Percentiles rank a stretch among this genome's conserved stretches.
Conservation (phyloP, 2,797 vertebrate species). For the Muscicapa comitata region DNA sequence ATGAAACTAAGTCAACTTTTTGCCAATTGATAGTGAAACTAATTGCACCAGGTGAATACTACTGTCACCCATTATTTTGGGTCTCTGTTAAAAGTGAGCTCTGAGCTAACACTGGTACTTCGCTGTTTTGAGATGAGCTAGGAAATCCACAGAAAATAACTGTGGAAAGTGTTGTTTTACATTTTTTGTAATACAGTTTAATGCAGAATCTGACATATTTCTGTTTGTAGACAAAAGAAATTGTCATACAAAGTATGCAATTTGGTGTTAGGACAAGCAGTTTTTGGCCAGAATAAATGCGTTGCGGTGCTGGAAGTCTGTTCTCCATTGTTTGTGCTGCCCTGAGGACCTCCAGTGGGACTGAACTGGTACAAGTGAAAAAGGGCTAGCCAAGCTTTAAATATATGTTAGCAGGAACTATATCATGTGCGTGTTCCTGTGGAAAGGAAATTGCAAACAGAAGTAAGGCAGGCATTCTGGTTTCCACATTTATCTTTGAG, state of each 20-base stretch:
- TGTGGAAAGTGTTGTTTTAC: not conserved
- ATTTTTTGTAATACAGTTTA: not conserved
- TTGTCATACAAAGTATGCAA: not conserved
- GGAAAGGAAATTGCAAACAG: conserved; percentile 48
- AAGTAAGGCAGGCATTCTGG: conserved; percentile 22
- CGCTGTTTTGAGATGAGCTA: not conserved
- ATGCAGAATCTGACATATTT: not conserved
- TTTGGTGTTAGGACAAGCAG: conserved; percentile 41
- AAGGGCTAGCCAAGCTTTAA: conserved; percentile 10
- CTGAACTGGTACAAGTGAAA: not conserved
- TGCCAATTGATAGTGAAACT: not conserved
- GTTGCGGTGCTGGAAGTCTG: not conserved
- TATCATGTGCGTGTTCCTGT: conserved; percentile 21
- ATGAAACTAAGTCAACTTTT: not conserved
- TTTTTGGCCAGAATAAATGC: not conserved
- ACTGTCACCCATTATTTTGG: not conserved
- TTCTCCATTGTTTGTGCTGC: conserved; percentile 4
- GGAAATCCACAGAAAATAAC: not conserved
- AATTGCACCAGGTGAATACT: not conserved
- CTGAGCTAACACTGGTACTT: not conserved
- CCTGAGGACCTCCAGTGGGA: conserved; percentile 36
- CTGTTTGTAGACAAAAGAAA: not conserved
- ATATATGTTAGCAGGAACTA: conserved; percentile 17
- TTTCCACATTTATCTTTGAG: conserved; percentile 54
- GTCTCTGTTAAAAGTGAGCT: not conserved